Evolutionary conservation across 2,888 invertebrate genomes (phyloP).

Genomic region (Chirona hameri): DNA sequence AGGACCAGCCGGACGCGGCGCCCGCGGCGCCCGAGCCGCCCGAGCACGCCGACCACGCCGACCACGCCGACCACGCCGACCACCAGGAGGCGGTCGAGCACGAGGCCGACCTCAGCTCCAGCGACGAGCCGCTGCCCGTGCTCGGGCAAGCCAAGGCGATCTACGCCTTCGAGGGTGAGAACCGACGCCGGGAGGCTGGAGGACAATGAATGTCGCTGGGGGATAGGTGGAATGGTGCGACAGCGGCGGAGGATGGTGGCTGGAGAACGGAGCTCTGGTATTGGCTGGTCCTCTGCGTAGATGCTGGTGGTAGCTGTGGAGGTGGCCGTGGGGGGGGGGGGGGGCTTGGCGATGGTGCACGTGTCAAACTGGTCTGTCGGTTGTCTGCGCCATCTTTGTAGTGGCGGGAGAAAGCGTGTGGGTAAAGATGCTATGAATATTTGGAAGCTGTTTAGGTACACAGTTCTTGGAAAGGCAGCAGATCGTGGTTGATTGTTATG

Average conservation of each 20-base stretch:
- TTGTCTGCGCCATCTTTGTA: no score
- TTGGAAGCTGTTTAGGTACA: no score
- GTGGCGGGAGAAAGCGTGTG: no score
- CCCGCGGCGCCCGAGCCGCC: not conserved
- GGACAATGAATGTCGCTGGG: no score
- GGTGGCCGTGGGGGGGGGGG: no score
- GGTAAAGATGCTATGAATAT: no score
- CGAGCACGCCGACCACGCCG: constrained; percentile 14
- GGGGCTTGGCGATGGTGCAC: no score
- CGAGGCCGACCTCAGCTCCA: constrained; percentile 48
- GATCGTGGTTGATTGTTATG: no score
- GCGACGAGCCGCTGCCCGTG: constrained; percentile 73
- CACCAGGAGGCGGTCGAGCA: not conserved
- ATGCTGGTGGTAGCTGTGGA: no score
- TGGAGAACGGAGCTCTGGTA: not conserved
- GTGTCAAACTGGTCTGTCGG: no score
- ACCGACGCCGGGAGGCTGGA: no score
- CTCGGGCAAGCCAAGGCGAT: constrained; percentile 90
- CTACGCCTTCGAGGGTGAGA: constrained; percentile 88
- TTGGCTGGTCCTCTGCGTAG: not conserved
- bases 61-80: constrained; percentile 45
- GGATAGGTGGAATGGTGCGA: not conserved
- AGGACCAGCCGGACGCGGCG: constrained; percentile 41
- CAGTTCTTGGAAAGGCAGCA: no score
- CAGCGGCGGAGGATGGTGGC: not conserved